Percentiles rank a stretch among this genome's conserved stretches.
These are phyloP conservation scores for Sycophaga agraensis DNA, from an alignment of 1,140 invertebrate species.

Conservation along the genomic window DNA sequence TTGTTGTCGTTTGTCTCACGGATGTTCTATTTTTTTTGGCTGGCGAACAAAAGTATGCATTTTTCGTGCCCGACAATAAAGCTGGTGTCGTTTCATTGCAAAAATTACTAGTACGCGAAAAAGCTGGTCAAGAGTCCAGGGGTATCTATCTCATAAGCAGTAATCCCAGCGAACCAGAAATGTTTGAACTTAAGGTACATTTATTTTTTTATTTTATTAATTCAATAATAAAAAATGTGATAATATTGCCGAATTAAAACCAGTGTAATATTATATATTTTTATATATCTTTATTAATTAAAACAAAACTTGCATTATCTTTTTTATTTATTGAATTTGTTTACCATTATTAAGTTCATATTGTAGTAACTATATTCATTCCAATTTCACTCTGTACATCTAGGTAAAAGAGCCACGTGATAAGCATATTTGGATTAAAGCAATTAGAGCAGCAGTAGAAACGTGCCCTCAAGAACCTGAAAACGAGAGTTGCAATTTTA, in stretches of 20 bases:
- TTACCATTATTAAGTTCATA: too few relatives aligned
- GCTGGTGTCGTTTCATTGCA: constrained; percentile 88
- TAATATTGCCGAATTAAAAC: background rate
- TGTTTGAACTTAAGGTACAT: constrained; percentile 83
- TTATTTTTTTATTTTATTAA: background rate
- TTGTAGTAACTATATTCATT: background rate
- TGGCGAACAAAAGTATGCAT: constrained; percentile 77
- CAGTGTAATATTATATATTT: too few relatives aligned
- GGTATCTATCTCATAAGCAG: constrained; percentile 88
- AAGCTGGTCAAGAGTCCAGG: constrained; percentile 84
- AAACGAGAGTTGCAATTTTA: constrained; percentile 61
- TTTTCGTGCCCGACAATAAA: constrained; percentile 87
- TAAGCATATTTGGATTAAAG: constrained; percentile 84
- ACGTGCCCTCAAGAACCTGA: constrained; percentile 69
- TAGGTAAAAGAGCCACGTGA: constrained; percentile 81
- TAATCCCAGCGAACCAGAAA: constrained; percentile 84
- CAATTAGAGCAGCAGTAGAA: constrained; percentile 73
- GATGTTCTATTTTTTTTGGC: constrained; percentile 90
- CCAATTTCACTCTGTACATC: background rate
- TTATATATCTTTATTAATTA: too few relatives aligned
- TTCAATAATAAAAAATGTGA: background rate
- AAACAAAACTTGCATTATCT: too few relatives aligned
- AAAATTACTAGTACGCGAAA: constrained; percentile 88
- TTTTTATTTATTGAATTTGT: too few relatives aligned
- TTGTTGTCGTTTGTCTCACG: constrained; percentile 85